These are phyloP conservation scores for Naso thynnoides DNA, from an alignment of 2,797 vertebrate genomes.

Conservation along the genomic window DNA sequence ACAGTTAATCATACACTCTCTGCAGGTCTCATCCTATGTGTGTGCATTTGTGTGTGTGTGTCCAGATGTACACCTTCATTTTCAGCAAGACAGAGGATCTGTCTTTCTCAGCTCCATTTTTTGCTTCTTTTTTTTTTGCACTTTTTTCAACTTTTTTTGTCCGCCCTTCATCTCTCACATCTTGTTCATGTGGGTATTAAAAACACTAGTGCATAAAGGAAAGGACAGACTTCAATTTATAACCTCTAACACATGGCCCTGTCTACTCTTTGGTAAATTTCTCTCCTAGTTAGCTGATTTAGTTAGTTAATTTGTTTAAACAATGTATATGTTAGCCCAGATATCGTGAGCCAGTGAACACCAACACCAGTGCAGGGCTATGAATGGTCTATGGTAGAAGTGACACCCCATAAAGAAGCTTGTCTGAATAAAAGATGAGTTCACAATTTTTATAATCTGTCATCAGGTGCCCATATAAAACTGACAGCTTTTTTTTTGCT, in stretches of 20 bases:
- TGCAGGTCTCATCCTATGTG: constrained; percentile 66
- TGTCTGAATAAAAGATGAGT: background rate
- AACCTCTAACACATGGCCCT: background rate
- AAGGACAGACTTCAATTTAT: background rate
- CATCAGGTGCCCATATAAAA: background rate
- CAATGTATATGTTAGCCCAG: background rate
- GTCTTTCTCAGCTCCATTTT: constrained; percentile 45
- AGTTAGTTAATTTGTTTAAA: background rate
- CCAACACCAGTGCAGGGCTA: too few species aligned
- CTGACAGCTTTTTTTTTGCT: background rate
- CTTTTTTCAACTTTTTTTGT: constrained; percentile 43
- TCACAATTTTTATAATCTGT: background rate
- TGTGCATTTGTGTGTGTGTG: constrained; percentile 20
- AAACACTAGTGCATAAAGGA: constrained; percentile 6
- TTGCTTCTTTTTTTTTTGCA: constrained; percentile 40
- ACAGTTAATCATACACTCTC: constrained; percentile 80
- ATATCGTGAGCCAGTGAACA: background rate
- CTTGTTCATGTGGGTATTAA: constrained; percentile 11
- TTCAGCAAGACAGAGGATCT: constrained; percentile 61
- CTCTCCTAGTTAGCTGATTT: too few species aligned
- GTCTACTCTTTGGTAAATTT: background rate
- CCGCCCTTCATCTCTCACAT: constrained; percentile 24
- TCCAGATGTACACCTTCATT: constrained; percentile 73
- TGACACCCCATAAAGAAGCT: background rate
- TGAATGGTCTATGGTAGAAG: too few species aligned